Conservation (phyloP, 2,113 vertebrate genomes). For the Cichladusa arquata region DNA sequence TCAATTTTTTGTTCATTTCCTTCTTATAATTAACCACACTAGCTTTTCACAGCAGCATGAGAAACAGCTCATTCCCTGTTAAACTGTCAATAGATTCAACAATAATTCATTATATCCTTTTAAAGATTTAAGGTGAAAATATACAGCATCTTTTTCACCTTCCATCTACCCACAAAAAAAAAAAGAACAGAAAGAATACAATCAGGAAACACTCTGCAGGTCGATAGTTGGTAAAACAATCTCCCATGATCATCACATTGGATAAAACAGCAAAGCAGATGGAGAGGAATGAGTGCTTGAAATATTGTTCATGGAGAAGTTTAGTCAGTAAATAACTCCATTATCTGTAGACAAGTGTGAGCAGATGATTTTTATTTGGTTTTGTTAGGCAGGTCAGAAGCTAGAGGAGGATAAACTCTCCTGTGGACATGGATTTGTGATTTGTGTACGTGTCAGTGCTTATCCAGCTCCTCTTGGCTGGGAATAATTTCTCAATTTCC, state of each 20-base stretch:
- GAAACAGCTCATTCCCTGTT: neutral
- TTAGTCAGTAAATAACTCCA: neutral
- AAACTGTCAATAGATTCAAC: neutral
- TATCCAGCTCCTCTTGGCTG: neutral
- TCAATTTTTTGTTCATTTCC: neutral
- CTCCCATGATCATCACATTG: neutral
- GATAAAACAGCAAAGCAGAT: neutral
- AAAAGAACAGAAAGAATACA: neutral
- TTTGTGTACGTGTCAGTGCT: neutral
- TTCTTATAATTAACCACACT: neutral
- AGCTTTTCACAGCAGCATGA: neutral
- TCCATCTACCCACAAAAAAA: neutral
- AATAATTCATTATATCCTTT: neutral
- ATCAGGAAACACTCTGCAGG: neutral
- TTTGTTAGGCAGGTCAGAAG: neutral
- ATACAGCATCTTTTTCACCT: neutral
- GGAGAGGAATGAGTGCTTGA: neutral
- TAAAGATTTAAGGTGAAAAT: neutral
- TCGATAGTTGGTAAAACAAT: neutral
- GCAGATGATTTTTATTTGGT: neutral
- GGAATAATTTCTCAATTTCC: neutral
- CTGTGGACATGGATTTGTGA: neutral
- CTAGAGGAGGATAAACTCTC: neutral
- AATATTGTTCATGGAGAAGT: neutral
- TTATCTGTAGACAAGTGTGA: neutral